Evolutionary conservation across 2,797 vertebrate species (phyloP), one percentile per base, ranked within the genome.

Genomic region (Rhinogobio ventralis): DNA sequence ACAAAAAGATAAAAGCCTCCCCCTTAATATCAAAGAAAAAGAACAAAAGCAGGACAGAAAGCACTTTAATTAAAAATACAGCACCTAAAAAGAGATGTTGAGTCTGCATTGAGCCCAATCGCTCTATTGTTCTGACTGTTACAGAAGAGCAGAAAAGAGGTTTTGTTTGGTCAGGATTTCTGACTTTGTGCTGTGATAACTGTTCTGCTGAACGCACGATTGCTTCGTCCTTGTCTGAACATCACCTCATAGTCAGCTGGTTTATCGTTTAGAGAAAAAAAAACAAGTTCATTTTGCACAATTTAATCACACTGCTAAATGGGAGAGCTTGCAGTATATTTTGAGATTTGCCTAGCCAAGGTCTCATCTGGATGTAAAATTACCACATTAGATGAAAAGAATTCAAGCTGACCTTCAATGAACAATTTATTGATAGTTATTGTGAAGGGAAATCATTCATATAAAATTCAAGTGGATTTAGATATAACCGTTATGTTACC

Each of bases 111-210:
- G 85, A 85, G 51, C 55, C 64, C 88, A 89, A 79, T 90, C 89
- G 85, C 83, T 93, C 94, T 92, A 94, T 95, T 95, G 94, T 95
- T 93, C 94, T 91, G 89, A 91, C 93, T 92, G 92, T 91, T 91
- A 92, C 90, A 51, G 46, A 81, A 79, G 78, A 30, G 45, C 62
- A 64, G 60, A n/a, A 92, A 94, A 94, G 92, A 94, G 90, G 92
- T 95, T 95, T 94, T 94, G 94, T 94, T 94, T 93, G 89, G 92
- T 93, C 93, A 95, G 93, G 93, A 94, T 94, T 95, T 91, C 90
- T 93, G 95, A 96, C 94, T 94, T 94, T 92, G 93, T 88, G 92
- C 92, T 91, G 92, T 93, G 94, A 95, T 95, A 95, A 93, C 92
- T 94, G 83, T 72, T 53, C 28, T 86, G 77, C 82, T 55, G 76